Conservation (phyloP, 1,140 invertebrate species). For the Drosophila carrolli region DNA sequence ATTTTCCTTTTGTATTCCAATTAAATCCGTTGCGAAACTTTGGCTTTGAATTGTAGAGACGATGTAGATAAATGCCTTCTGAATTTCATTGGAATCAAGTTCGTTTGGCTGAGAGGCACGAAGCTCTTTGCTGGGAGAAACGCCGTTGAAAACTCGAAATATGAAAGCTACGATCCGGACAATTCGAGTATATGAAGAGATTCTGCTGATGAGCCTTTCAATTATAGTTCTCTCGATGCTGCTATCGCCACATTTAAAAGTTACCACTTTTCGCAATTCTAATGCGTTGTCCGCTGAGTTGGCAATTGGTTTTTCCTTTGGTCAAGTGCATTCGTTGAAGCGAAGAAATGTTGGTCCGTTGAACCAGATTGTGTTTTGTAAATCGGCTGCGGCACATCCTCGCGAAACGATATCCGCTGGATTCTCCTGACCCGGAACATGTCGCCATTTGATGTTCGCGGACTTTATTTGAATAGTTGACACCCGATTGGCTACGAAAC, state of each 20-base stretch:
- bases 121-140: background rate
- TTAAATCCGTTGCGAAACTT: background rate
- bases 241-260: no score
- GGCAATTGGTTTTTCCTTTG: background rate
- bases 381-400: no score
- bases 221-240: background rate
- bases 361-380: no score
- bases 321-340: background rate
- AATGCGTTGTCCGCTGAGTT: no score
- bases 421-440: background rate
- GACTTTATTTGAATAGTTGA: background rate
- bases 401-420: background rate
- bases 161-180: no score
- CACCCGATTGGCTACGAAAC: background rate
- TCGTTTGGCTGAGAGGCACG: background rate
- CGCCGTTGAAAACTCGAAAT: no score
- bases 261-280: no score
- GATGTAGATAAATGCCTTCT: constrained; percentile 1
- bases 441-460: no score
- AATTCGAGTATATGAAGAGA: no score
- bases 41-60: constrained; percentile 1
- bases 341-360: no score
- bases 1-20: background rate
- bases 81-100: constrained; percentile 1
- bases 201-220: background rate